phyloP scores from a whole-genome alignment of 2,113 vertebrate species.

The Ceratotherium simum region DNA sequence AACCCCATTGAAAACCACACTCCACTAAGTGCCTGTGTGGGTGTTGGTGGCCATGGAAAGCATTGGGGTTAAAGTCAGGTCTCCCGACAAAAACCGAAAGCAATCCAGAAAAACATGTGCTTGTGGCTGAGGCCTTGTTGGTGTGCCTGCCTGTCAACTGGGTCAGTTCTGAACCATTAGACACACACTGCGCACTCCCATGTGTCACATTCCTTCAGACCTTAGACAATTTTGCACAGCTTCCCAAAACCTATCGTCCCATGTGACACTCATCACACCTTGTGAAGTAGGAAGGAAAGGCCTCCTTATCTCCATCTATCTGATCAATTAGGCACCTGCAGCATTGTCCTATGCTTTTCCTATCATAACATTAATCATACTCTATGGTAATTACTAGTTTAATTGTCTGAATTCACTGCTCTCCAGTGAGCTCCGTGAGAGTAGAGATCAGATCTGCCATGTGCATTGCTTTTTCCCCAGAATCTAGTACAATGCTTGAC shows the following conservation, averaged over 20 bases:
- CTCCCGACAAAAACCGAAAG: neutral
- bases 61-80: neutral
- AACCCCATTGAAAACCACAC: constrained; percentile 57
- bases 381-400: neutral
- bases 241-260: neutral
- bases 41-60: neutral
- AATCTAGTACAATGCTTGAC: neutral
- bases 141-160: neutral
- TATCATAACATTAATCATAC: neutral
- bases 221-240: neutral
- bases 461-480: neutral
- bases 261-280: neutral
- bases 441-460: neutral
- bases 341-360: neutral
- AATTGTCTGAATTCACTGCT: neutral
- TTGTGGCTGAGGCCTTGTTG: neutral
- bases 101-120: neutral
- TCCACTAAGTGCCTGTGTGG: constrained; percentile 55
- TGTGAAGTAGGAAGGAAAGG: neutral
- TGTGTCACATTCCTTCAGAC: neutral
- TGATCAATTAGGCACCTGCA: neutral
- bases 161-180: neutral
- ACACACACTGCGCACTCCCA: neutral
- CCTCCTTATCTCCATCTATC: neutral
- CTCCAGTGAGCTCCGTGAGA: neutral